These are phyloP conservation scores for Thumatha senex DNA, from an alignment of 2,888 invertebrate genomes.

Conservation along the genomic window DNA sequence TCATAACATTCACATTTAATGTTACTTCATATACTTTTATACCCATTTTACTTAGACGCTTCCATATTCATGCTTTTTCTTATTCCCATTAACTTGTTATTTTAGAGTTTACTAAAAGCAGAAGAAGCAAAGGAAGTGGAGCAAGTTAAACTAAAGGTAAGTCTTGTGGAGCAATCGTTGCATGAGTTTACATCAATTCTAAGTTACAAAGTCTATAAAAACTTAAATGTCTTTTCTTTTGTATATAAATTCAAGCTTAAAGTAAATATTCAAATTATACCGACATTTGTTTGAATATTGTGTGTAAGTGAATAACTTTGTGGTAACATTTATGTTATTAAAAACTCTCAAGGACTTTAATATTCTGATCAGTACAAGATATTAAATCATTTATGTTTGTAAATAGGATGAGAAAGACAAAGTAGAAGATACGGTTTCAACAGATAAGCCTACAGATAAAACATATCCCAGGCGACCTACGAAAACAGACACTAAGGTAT, in stretches of 20 bases:
- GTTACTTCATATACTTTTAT: constrained; percentile 3
- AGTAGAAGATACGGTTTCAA: constrained; percentile 60
- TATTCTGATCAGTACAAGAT: constrained; percentile 19
- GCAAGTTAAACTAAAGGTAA: constrained; percentile 77
- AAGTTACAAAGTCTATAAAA: constrained; percentile 21
- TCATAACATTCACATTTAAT: constrained; percentile 1
- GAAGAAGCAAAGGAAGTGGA: constrained; percentile 61
- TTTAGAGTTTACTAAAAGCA: constrained; percentile 72
- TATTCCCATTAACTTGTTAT: constrained; percentile 60
- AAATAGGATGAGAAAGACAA: constrained; percentile 67
- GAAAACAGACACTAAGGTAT: constrained; percentile 66
- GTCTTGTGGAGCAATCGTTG: constrained; percentile 32
- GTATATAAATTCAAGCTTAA: constrained; percentile 49
- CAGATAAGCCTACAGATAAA: constrained; percentile 70
- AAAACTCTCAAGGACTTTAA: constrained; percentile 22
- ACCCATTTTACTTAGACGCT: constrained; percentile 19
- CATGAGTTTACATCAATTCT: constrained; percentile 33
- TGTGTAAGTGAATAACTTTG: constrained; percentile 60
- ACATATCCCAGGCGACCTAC: constrained; percentile 72
- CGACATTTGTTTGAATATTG: constrained; percentile 45
- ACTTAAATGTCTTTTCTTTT: constrained; percentile 39
- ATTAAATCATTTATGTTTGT: constrained; percentile 55
- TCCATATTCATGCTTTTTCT: constrained; percentile 59
- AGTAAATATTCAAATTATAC: constrained; percentile 39
- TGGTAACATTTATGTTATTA: constrained; percentile 37